Percentiles rank a stretch among this genome's conserved stretches.
Conservation (phyloP, 92 coral and sea anemone genomes). For the Metridium senile region DNA sequence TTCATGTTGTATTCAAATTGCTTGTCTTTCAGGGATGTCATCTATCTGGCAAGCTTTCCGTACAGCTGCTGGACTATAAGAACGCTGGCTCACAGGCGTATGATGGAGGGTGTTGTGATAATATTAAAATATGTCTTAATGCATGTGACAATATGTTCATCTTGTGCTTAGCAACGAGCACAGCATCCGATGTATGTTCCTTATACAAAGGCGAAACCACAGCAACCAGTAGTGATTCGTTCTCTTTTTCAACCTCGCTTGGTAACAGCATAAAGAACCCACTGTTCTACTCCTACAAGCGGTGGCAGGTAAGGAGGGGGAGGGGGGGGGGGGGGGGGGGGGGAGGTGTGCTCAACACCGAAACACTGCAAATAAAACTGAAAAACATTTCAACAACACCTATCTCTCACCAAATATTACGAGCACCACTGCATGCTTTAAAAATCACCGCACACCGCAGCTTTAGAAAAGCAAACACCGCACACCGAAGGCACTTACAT, state of each 20-base stretch:
- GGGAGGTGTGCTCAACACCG: no score
- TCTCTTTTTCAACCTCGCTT: slow-evolving; percentile 53
- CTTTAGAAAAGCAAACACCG: no score
- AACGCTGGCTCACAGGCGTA: slow-evolving; percentile 43
- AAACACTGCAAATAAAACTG: no score
- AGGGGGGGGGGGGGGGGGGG: background rate
- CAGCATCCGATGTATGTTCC: slow-evolving; percentile 41
- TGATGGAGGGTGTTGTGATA: slow-evolving; percentile 70
- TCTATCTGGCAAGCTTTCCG: slow-evolving; percentile 51
- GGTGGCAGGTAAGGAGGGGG: slow-evolving; percentile 49
- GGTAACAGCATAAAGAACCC: slow-evolving; percentile 69
- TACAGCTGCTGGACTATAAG: slow-evolving; percentile 50
- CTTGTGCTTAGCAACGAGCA: slow-evolving; percentile 53
- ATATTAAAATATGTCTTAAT: slow-evolving; percentile 30
- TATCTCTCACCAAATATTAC: no score
- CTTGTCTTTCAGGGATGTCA: slow-evolving; percentile 40
- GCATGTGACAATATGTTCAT: slow-evolving; percentile 63
- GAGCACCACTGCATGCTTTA: no score
- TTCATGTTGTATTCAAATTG: no score
- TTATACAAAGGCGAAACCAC: slow-evolving; percentile 41
- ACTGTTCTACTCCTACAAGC: slow-evolving; percentile 36
- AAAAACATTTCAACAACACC: no score
- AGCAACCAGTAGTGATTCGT: slow-evolving; percentile 52
- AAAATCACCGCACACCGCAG: no score
- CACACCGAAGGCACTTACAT: no score